Conservation (phyloP, 2,113 vertebrate genomes). For the Osmerus eperlanus region DNA sequence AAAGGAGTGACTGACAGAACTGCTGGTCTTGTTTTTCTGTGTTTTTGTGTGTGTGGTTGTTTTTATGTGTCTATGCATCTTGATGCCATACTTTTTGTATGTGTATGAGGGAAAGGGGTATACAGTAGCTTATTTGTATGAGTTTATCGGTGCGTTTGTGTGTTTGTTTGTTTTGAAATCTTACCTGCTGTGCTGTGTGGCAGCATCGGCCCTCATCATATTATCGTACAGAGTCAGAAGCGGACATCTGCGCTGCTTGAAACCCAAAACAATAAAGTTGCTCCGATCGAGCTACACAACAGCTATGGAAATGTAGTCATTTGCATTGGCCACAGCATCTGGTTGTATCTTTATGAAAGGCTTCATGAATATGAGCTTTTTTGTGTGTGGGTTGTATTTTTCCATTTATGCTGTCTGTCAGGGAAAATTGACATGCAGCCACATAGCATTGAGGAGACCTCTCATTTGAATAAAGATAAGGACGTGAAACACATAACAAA, state of each 20-base stretch:
- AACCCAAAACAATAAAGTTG: slow-evolving; percentile 11
- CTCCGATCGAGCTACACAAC: slow-evolving; percentile 29
- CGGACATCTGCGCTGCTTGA: slow-evolving; percentile 8
- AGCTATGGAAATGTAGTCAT: slow-evolving; percentile 44
- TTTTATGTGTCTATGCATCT: neutral
- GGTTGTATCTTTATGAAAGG: slow-evolving; percentile 25
- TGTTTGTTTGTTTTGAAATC: neutral
- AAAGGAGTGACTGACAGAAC: neutral
- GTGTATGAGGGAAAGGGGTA: no score
- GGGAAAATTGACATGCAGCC: slow-evolving; percentile 2
- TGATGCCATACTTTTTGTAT: no score
- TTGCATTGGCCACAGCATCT: slow-evolving; percentile 35
- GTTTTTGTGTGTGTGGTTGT: neutral
- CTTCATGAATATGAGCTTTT: slow-evolving; percentile 45
- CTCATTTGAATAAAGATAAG: slow-evolving; percentile 20
- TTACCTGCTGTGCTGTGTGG: slow-evolving; percentile 5
- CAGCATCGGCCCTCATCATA: slow-evolving; percentile 9
- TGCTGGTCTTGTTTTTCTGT: slow-evolving; percentile 10
- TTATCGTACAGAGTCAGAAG: slow-evolving; percentile 8
- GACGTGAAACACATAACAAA: slow-evolving; percentile 24
- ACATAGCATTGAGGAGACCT: neutral
- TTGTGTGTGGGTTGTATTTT: slow-evolving; percentile 21
- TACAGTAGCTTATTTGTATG: no score
- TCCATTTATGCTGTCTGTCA: slow-evolving; percentile 10
- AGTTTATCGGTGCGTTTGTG: neutral